Percentiles rank a stretch among this genome's conserved stretches.
phyloP scores from a whole-genome alignment of 2,888 invertebrate genomes.

The Oxyteleia sp. region DNA sequence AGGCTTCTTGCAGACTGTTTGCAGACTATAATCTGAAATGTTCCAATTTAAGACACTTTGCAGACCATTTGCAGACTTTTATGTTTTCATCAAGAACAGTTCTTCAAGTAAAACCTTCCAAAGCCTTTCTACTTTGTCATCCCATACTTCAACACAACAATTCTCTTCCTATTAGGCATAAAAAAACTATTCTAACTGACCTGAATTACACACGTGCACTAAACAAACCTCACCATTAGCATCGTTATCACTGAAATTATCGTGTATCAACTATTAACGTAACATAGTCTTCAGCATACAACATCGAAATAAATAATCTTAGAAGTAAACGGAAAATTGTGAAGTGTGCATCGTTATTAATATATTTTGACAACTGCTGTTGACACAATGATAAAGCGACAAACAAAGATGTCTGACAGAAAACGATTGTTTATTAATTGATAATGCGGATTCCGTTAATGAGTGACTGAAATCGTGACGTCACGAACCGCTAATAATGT shows the following conservation, averaged over 20 bases:
- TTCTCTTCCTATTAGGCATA: neutral
- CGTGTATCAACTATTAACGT: slow-evolving; percentile 36
- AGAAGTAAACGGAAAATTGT: slow-evolving; percentile 59
- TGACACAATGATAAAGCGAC: slow-evolving; percentile 55
- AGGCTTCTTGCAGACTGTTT: too few species aligned
- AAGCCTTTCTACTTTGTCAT: too few species aligned
- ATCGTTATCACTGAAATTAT: slow-evolving; percentile 27
- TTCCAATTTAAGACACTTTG: too few species aligned
- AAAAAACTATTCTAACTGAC: slow-evolving; percentile 29
- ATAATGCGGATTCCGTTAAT: slow-evolving; percentile 53
- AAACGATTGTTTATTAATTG: slow-evolving; percentile 65
- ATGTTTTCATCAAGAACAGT: too few species aligned
- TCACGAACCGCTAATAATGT: slow-evolving; percentile 13
- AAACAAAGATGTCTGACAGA: slow-evolving; percentile 56
- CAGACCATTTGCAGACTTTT: too few species aligned
- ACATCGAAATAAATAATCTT: slow-evolving; percentile 39
- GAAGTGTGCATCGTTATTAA: slow-evolving; percentile 35
- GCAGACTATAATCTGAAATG: too few species aligned
- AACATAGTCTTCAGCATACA: slow-evolving; percentile 25
- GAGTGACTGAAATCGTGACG: slow-evolving; percentile 26
- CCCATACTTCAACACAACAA: too few species aligned
- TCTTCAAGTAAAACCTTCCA: too few species aligned
- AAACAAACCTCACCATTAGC: slow-evolving; percentile 7
- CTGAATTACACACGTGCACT: slow-evolving; percentile 14
- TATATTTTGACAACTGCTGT: slow-evolving; percentile 66